phyloP scores from a whole-genome alignment of 2,113 vertebrate genomes.

The Nansenia antarctica region DNA sequence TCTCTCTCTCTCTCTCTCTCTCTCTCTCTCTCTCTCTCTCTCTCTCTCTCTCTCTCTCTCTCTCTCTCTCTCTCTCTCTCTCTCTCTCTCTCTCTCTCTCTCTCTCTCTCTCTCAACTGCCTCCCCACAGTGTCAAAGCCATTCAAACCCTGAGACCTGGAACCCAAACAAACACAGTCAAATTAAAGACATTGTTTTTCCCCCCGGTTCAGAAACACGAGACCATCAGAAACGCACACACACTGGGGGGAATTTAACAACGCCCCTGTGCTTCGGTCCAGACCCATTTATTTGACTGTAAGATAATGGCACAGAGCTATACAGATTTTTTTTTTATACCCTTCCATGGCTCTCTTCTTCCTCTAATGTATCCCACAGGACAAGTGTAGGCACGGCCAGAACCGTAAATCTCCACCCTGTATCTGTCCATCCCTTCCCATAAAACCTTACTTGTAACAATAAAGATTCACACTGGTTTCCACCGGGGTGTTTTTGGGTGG shows the following conservation, averaged over 20 bases:
- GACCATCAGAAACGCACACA: neutral
- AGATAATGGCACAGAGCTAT: neutral
- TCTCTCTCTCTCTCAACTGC: conserved; percentile 5
- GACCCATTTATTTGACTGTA: neutral
- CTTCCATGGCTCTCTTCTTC: neutral
- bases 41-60: conserved; percentile 17
- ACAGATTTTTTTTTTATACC: conserved; percentile 12
- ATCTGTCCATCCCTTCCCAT: conserved; percentile 56
- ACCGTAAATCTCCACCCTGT: conserved; percentile 46
- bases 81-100: conserved; percentile 12
- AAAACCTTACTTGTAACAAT: conserved; percentile 46
- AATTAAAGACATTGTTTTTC: conserved; percentile 4
- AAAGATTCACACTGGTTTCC: conserved; percentile 23
- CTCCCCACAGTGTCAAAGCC: conserved; percentile 3
- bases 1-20: conserved; percentile 7
- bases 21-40: conserved; percentile 15
- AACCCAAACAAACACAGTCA: conserved; percentile 6
- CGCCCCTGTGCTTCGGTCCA: neutral
- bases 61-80: neutral
- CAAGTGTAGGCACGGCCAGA: conserved; percentile 15
- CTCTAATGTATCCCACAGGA: conserved; percentile 48
- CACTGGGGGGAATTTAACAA: neutral
- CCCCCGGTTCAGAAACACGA: conserved; percentile 5
- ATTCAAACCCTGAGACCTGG: neutral
- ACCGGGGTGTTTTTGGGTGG: conserved; percentile 41